Percentiles rank a stretch among this genome's conserved stretches.
Evolutionary conservation across 92 coral and sea anemone species (phyloP).

Genomic region (Siderastrea siderea): DNA sequence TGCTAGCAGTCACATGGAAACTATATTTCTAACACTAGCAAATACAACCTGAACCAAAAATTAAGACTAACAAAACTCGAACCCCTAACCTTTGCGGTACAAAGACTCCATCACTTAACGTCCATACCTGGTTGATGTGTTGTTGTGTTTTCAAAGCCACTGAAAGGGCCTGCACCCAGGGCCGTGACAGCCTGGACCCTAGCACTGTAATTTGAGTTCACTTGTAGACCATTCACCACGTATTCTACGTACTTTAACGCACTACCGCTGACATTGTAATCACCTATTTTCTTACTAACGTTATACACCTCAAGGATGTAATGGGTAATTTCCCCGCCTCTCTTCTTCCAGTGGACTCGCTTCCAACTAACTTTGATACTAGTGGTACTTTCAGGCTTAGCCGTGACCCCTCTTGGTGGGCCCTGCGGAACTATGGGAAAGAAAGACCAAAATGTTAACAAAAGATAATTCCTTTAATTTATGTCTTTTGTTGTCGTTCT

Average conservation of each 20-base stretch:
- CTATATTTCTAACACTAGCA: no score
- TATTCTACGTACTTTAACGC: no score
- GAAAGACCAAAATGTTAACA: background rate
- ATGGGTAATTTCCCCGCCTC: conserved; percentile 54
- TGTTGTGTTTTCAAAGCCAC: conserved; percentile 24
- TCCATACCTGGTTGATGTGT: conserved; percentile 61
- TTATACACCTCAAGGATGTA: conserved; percentile 42
- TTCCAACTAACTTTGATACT: conserved; percentile 71
- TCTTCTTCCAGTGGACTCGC: conserved; percentile 40
- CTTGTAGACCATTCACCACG: conserved; percentile 4
- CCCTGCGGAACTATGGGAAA: conserved; percentile 49
- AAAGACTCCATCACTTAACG: background rate
- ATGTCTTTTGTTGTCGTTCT: no score
- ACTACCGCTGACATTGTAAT: background rate
- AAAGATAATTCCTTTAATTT: no score
- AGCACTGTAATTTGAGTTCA: conserved; percentile 56
- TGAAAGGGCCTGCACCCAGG: conserved; percentile 57
- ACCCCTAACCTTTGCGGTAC: no score
- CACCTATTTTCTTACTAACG: background rate
- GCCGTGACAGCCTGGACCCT: conserved; percentile 42
- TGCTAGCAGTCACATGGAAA: no score
- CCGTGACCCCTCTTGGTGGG: conserved; percentile 51
- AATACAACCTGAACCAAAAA: no score
- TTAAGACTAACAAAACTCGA: no score
- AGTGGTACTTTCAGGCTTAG: conserved; percentile 36